A percentile compares a stretch with the other conserved stretches of the same genome.
phyloP scores from a whole-genome alignment of 2,888 invertebrate species.

The Lasioglossum malachurum region DNA sequence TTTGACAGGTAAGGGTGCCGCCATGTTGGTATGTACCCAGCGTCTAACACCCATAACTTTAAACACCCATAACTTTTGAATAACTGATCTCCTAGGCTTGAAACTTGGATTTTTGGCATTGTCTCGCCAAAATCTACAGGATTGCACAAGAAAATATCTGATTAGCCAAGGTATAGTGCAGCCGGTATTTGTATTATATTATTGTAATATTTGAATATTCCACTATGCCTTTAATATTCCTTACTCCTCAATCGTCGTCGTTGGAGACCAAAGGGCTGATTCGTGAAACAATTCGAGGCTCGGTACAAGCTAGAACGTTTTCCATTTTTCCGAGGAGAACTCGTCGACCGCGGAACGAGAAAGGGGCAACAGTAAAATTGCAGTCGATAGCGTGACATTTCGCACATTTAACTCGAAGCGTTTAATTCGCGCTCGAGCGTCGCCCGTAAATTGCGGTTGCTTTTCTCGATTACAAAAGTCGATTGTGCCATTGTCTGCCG shows the following conservation, averaged over 20 bases:
- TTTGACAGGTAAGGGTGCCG: no score
- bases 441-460: constrained; percentile 37
- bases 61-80: no score
- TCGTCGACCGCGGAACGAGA: not conserved
- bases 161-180: no score
- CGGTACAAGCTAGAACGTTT: not conserved
- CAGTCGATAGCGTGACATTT: not conserved
- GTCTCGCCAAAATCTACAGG: no score
- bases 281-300: not conserved
- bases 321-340: not conserved
- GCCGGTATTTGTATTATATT: no score
- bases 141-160: no score
- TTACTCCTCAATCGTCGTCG: not conserved
- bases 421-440: constrained; percentile 22
- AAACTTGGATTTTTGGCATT: no score
- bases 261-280: not conserved
- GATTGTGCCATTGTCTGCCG: constrained; percentile 27
- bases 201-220: not conserved
- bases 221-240: not conserved
- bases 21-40: no score
- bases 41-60: no score
- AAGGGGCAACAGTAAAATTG: not conserved
- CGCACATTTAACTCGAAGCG: not conserved
- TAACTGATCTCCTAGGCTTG: no score
- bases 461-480: constrained; percentile 31